Conservation (phyloP, 2,888 invertebrate species). For the Drosophila tripunctata region DNA sequence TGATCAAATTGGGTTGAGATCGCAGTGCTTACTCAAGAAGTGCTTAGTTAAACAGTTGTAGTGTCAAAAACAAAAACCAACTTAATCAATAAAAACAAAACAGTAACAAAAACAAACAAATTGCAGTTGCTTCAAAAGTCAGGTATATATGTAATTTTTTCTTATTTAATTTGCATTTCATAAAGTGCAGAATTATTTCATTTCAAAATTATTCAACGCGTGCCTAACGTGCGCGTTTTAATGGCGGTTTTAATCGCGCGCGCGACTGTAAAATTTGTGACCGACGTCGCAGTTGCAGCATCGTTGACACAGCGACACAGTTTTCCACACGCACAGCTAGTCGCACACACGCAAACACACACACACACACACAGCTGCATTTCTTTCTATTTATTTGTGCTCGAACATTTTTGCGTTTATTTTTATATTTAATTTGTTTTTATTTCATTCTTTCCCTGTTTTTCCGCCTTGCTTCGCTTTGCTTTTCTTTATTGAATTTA, state of each 20-base stretch:
- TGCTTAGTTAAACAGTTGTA: conserved; percentile 28
- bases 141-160: conserved; percentile 31
- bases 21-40: conserved; percentile 18
- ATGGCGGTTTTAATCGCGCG: conserved; percentile 51
- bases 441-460: conserved; percentile 47
- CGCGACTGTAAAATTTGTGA: conserved; percentile 35
- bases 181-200: conserved; percentile 1
- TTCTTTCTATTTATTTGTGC: conserved; percentile 49
- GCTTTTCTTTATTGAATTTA: conserved; percentile 6
- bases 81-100: not conserved
- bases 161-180: not conserved
- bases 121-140: conserved; percentile 13
- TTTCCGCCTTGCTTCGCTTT: conserved; percentile 26
- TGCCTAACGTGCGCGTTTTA: conserved; percentile 38
- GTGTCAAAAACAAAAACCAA: conserved; percentile 1
- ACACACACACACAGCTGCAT: conserved; percentile 26
- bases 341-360: conserved; percentile 16
- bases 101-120: conserved; percentile 10
- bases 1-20: conserved; percentile 31
- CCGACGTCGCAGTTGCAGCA: conserved; percentile 46
- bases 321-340: conserved; percentile 52
- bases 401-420: conserved; percentile 50
- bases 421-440: conserved; percentile 67
- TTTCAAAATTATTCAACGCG: conserved; percentile 30
- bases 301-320: conserved; percentile 75